These are phyloP conservation scores for Megaceryle maxima DNA, from an alignment of 2,113 vertebrate genomes.

Conservation along the genomic window DNA sequence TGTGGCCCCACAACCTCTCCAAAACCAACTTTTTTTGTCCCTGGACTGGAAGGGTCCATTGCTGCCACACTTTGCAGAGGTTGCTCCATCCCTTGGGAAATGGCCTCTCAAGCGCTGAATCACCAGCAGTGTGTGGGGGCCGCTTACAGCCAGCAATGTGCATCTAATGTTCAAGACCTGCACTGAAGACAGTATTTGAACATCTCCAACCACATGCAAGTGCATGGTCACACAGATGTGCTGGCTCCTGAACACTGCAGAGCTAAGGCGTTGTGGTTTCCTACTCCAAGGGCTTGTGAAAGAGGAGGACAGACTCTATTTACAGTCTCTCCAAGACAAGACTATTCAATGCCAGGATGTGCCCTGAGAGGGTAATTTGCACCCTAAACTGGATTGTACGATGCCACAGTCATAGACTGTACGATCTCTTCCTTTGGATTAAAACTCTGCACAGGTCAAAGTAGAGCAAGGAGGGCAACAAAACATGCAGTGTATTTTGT, in stretches of 20 bases:
- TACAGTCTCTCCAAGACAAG: background rate
- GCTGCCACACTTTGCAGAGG: background rate
- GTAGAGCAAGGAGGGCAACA: constrained; percentile 53
- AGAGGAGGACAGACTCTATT: background rate
- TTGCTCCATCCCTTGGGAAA: background rate
- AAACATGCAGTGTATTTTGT: constrained; percentile 40
- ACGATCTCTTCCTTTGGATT: constrained; percentile 8
- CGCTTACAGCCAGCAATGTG: background rate
- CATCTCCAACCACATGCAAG: background rate
- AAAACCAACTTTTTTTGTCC: background rate
- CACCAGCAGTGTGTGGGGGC: background rate
- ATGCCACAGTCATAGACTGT: background rate
- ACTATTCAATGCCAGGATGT: background rate
- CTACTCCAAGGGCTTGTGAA: background rate
- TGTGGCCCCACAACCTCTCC: background rate
- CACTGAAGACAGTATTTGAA: background rate
- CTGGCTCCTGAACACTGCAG: background rate
- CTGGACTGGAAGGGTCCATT: background rate
- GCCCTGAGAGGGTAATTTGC: background rate
- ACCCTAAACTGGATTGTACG: background rate
- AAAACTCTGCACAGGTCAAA: constrained; percentile 42
- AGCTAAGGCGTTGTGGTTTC: background rate
- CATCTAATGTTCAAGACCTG: background rate
- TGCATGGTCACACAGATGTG: background rate
- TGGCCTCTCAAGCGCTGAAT: background rate